phyloP scores from a whole-genome alignment of 1,140 invertebrate species.

The Bombus haemorrhoidalis region DNA sequence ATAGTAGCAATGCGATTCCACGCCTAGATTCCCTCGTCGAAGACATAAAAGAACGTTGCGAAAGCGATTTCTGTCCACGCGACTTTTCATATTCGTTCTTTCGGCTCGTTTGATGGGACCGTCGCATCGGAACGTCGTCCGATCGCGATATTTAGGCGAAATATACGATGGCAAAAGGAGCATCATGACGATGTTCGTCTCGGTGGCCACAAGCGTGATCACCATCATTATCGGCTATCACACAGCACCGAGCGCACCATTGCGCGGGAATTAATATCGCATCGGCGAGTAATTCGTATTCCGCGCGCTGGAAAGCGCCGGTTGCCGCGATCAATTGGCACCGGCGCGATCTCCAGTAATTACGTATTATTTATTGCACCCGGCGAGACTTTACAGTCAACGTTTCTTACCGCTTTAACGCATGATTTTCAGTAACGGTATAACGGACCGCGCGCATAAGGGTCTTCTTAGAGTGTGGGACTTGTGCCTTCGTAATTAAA shows the following conservation, averaged over 20 bases:
- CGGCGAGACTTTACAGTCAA: constrained; percentile 14
- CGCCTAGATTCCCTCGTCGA: too few relatives aligned
- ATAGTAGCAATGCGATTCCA: too few relatives aligned
- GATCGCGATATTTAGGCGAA: not conserved
- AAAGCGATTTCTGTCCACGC: too few relatives aligned
- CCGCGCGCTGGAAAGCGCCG: not conserved
- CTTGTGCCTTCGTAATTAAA: constrained; percentile 36
- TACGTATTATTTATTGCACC: constrained; percentile 45
- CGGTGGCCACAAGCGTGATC: constrained; percentile 41
- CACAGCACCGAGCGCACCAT: constrained; percentile 32
- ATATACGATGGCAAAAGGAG: constrained; percentile 29
- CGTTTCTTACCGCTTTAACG: constrained; percentile 26
- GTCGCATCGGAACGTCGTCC: too few relatives aligned
- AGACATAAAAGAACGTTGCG: too few relatives aligned
- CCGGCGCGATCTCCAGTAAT: constrained; percentile 10
- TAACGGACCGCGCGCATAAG: not conserved
- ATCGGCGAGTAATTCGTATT: constrained; percentile 49
- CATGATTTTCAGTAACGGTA: constrained; percentile 46
- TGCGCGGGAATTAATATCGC: constrained; percentile 62
- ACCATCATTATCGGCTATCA: constrained; percentile 67
- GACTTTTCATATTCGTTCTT: too few relatives aligned
- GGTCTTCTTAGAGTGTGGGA: constrained; percentile 21
- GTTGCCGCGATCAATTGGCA: not conserved
- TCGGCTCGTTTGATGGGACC: too few relatives aligned
- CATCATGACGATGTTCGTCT: not conserved